phyloP scores from a whole-genome alignment of 2,797 vertebrate genomes.

The Pseudomugil tenellus region DNA sequence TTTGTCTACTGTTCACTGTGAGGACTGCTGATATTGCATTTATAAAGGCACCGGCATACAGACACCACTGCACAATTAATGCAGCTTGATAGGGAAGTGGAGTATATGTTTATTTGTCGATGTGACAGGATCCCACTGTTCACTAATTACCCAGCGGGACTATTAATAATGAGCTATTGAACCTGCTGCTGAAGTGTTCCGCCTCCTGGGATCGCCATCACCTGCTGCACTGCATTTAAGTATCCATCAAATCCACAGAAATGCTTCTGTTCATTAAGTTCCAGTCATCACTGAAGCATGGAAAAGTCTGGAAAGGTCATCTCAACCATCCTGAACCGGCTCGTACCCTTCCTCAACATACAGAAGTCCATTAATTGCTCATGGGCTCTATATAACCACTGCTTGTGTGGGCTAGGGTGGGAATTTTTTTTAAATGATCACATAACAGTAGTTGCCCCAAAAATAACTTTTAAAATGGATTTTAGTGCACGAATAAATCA shows the following conservation, averaged over 20 bases:
- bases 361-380: conserved; percentile 23
- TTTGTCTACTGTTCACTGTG: neutral
- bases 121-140: conserved; percentile 76
- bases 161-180: conserved; percentile 86
- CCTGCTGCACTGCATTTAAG: conserved; percentile 55
- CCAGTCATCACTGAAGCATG: conserved; percentile 54
- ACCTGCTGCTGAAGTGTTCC: conserved; percentile 66
- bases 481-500: too few relatives aligned
- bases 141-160: conserved; percentile 82
- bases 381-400: neutral
- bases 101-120: conserved; percentile 76
- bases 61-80: conserved; percentile 20
- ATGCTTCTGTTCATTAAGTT: conserved; percentile 72
- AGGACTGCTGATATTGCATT: neutral
- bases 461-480: too few relatives aligned
- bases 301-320: conserved; percentile 78
- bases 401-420: neutral
- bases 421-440: too few relatives aligned
- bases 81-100: conserved; percentile 33
- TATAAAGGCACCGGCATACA: neutral
- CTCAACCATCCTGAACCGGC: conserved; percentile 50
- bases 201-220: conserved; percentile 74
- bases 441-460: too few relatives aligned
- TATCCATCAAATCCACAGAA: conserved; percentile 73
- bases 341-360: conserved; percentile 35